Evolutionary conservation across 2,797 vertebrate species (phyloP), one percentile per base, ranked within the genome.

Genomic region (Sebastes kiyomatsui): DNA sequence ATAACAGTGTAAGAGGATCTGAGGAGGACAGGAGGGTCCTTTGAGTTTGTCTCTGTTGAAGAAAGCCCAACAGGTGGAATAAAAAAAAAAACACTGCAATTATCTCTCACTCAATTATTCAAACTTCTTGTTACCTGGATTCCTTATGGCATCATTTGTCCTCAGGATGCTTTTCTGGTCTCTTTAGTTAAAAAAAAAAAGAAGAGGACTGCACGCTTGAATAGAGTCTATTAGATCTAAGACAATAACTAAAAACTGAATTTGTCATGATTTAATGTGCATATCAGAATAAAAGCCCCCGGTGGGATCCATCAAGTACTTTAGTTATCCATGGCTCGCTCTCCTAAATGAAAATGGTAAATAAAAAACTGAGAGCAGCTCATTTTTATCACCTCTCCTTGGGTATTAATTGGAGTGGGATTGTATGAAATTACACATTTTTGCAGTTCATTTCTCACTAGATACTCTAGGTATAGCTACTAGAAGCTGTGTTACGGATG

Each of bases 31-130:
- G 12, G 27, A n/a, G 65, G 56, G 13, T 59, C 69, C 64, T 65
- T 49, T 23, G 38, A 28, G 35, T 72, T 27, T 2, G 32, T 64
- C 27, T 62, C 58, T 58, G 68, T 4, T 28, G 25, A 74, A 46
- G 20, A 60, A 58, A 72, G 22, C 3, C 38, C 1, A 71, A 80
- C 25, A 73, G 33, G 75, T 70, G 35, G 74, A 32, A 64, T 72
- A 22, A 64, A 82, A 23, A 42, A 33, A 42, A 55, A 42, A 18
- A 1, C 67, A 60, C 42, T 16, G 73, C 30, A 83, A 79, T 82
- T 60, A 80, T 80, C 66, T 52, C 71, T 22, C 22, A 14, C 66
- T 89, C 38, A n/a, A 75, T 81, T 56, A 72, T 79, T 79, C 18
- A 86, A 12, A 55, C 38, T 82, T 49, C 22, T 65, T 70, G 55